Conservation (phyloP, 1,140 invertebrate species). For the Drosophila quadrilineata region DNA sequence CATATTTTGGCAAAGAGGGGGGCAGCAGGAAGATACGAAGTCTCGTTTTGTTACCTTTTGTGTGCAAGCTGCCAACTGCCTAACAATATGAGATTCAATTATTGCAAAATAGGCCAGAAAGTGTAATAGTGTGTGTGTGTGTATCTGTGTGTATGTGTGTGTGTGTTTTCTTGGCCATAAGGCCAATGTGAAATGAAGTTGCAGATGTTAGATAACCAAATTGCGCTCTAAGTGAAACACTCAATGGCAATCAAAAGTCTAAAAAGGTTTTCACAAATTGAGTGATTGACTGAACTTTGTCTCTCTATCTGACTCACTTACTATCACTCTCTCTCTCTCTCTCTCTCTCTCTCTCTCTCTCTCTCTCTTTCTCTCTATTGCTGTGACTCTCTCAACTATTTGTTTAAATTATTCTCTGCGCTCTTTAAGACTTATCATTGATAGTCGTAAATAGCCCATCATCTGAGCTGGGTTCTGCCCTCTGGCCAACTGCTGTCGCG, state of each 20-base stretch:
- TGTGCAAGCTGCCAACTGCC: constrained; percentile 17
- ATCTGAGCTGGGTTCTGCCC: neutral
- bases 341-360: no score
- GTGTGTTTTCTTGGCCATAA: no score
- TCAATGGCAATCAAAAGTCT: constrained; percentile 16
- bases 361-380: no score
- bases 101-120: constrained; percentile 45
- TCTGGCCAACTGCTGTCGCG: constrained; percentile 13
- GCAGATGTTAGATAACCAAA: constrained; percentile 44
- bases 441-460: neutral
- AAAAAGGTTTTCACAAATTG: constrained; percentile 28
- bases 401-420: no score
- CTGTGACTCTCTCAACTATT: no score
- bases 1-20: constrained; percentile 6
- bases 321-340: neutral
- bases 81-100: constrained; percentile 58
- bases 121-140: no score
- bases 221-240: constrained; percentile 41
- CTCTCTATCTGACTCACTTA: neutral
- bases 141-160: no score
- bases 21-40: neutral
- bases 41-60: constrained; percentile 42
- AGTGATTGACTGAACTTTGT: constrained; percentile 30
- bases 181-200: constrained; percentile 35
- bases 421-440: neutral